These are phyloP conservation scores for Muscicapa comitata DNA, from an alignment of 2,797 vertebrate species.

Conservation along the genomic window DNA sequence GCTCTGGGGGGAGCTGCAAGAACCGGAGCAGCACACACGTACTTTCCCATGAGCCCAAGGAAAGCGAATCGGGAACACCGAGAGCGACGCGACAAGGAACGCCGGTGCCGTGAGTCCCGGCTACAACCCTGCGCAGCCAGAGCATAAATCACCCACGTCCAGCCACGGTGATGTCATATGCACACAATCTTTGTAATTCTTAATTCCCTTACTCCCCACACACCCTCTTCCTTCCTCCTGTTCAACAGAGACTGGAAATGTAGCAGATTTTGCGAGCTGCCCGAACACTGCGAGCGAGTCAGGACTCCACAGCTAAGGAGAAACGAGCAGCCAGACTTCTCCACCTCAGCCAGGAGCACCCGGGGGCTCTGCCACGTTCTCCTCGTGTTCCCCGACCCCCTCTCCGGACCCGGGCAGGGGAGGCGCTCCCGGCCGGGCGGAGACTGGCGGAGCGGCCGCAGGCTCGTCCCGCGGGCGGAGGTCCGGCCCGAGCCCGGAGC, in stretches of 20 bases:
- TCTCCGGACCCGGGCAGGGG: background rate
- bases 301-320: background rate
- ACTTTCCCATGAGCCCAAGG: background rate
- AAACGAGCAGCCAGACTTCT: background rate
- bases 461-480: background rate
- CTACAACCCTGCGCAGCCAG: background rate
- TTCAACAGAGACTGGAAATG: background rate
- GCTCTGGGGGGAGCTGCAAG: background rate
- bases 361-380: background rate
- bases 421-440: background rate
- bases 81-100: background rate
- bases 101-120: background rate
- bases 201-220: background rate
- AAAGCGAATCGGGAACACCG: background rate
- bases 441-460: background rate
- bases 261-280: background rate
- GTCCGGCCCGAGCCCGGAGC: background rate
- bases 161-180: constrained; percentile 16
- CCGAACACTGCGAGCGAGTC: background rate
- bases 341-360: background rate
- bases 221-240: constrained; percentile 48
- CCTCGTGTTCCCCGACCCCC: fast-evolving
- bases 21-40: background rate
- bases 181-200: background rate
- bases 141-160: background rate